Base-by-base conservation (phyloP, 2,797 vertebrate species). In the Sebastes miniatus region DNA sequence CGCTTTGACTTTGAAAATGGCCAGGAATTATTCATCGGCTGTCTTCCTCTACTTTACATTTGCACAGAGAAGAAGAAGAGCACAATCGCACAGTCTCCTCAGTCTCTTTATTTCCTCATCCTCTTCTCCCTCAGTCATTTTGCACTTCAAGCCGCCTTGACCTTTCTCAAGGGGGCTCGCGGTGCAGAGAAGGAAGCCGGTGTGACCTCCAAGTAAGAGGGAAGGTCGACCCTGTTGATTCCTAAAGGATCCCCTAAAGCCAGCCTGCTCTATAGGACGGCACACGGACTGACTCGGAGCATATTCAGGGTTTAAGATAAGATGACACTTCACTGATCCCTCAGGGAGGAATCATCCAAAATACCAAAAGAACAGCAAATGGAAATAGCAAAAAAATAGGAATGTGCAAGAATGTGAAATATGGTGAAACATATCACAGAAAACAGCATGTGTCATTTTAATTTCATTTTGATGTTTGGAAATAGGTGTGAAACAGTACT, bases 21-120 rank as follows among this genome's bases (percentile, higher is more conserved):
- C 29, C 61, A 36, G 65, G 90, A 93, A 94, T 95, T 92, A 94
- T 94, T 95, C 91, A 94, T 92, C 12, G n/a, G 3, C 79, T 8
- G 56, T 69, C 77, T 63, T 73, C 65, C 58, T 84, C 84, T 83
- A 66, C 77, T 88, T 88, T 87, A 83, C 90, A 86, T 91, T 84
- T 90, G 79, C 73, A 77, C 52, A 56, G 70, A 39, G 36, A 39
- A 85, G 83, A 82, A 71, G 89, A 86, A 72, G 63, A 68, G 73
- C 71, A 58, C 69, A 78, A 50, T 81, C 27, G 34, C 47, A 52
- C 68, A 16, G 24, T n/a, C 22, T 39, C 69, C 27, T 52, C 31
- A 2, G 25, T 67, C 82, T 82, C 76, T 86, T 86, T 83, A 80
- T 81, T 81, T 82, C 64, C 69, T 73, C 69, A 5, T 39, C 64